These are phyloP conservation scores for Platynereis dumerilii DNA, from an alignment of 2,888 invertebrate species.

Conservation along the genomic window DNA sequence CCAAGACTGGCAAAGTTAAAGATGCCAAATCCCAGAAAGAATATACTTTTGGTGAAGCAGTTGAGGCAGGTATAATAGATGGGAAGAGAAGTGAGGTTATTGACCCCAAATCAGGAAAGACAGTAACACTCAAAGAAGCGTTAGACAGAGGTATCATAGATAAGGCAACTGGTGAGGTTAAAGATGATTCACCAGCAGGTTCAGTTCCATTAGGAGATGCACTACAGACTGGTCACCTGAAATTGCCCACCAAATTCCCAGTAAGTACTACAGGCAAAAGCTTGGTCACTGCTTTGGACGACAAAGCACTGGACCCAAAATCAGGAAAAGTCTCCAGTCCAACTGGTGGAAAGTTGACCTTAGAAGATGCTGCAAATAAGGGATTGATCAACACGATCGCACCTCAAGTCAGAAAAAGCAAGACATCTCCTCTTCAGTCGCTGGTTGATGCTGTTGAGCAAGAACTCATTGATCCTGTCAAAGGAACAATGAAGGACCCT, in stretches of 20 bases:
- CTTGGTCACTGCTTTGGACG: not conserved
- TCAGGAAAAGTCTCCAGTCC: slow-evolving; percentile 74
- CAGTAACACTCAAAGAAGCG: slow-evolving; percentile 14
- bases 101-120: not conserved
- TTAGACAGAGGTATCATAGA: slow-evolving; percentile 12
- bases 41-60: not conserved
- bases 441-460: slow-evolving; percentile 80
- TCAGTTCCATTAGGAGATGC: slow-evolving; percentile 60
- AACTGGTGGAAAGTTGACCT: slow-evolving; percentile 80
- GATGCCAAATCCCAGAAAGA: not conserved
- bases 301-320: slow-evolving; percentile 15
- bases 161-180: slow-evolving; percentile 12
- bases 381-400: slow-evolving; percentile 57
- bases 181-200: slow-evolving; percentile 54
- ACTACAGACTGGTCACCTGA: slow-evolving; percentile 54
- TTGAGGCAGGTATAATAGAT: slow-evolving; percentile 5
- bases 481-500: slow-evolving; percentile 82
- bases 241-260: not conserved
- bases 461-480: slow-evolving; percentile 81
- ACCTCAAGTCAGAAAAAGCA: slow-evolving; percentile 31
- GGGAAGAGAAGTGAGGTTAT: not conserved
- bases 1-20: not conserved
- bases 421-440: slow-evolving; percentile 79
- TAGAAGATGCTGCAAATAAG: slow-evolving; percentile 76
- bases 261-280: slow-evolving; percentile 3